phyloP scores from a whole-genome alignment of 23 tunicate genomes.

The Phallusia fumigata region DNA sequence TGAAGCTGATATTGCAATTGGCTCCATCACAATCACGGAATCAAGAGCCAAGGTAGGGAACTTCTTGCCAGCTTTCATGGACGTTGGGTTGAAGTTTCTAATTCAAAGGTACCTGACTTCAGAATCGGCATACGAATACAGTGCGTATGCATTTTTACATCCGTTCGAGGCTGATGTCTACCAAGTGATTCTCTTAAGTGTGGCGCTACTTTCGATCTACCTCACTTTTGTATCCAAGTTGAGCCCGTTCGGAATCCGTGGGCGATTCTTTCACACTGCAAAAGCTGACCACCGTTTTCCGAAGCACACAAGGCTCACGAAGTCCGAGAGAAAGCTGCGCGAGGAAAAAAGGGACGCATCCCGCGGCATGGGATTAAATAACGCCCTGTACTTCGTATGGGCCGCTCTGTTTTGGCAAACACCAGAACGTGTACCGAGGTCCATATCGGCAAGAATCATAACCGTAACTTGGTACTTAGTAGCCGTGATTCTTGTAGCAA shows the following conservation, averaged over 20 bases:
- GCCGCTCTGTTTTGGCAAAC: conserved; percentile 97
- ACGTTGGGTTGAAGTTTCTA: conserved; percentile 71
- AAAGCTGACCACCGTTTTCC: conserved; percentile 32
- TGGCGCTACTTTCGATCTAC: conserved; percentile 49
- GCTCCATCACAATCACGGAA: conserved; percentile 65
- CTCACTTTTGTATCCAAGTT: conserved; percentile 61
- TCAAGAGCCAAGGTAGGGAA: conserved; percentile 41
- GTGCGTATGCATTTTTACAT: conserved; percentile 70
- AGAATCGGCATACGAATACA: conserved; percentile 24
- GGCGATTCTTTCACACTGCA: conserved; percentile 63
- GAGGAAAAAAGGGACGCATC: conserved; percentile 65
- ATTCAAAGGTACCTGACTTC: neutral
- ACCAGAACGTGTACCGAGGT: conserved; percentile 89
- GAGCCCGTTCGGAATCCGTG: conserved; percentile 86
- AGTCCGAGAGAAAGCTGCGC: conserved; percentile 27
- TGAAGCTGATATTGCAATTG: conserved; percentile 59
- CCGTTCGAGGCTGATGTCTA: conserved; percentile 61
- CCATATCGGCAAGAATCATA: conserved; percentile 67
- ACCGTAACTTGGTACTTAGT: conserved; percentile 83
- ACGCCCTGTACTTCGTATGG: conserved; percentile 90
- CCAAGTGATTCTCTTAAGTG: conserved; percentile 43
- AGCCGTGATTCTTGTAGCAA: conserved; percentile 83
- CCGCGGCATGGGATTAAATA: conserved; percentile 65
- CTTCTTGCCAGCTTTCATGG: conserved; percentile 64
- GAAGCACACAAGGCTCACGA: neutral